Evolutionary conservation across 2,113 vertebrate genomes (phyloP), one percentile per base, ranked within the genome.

Genomic region (Anoplopoma fimbria): DNA sequence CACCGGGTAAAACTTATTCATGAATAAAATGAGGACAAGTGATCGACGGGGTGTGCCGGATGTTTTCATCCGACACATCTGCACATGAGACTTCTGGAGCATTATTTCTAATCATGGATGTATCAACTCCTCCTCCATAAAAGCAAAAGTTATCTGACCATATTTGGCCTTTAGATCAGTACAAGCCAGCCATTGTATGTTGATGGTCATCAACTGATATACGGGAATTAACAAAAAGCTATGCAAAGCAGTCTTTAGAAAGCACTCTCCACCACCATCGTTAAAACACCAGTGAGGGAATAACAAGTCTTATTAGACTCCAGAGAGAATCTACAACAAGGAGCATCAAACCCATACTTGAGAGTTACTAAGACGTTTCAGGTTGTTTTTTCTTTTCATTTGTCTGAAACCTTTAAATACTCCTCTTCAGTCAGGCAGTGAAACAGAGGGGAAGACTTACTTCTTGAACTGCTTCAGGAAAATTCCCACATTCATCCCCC

Each of bases 401-500:
- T 62, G 33, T 34, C 33, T 8, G 2, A 6, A 2, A 17, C 21
- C 10, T 33, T 19, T 25, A 29, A 15, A 63, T 9, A 4, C 45
- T 68, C 69, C 58, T 57, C 38, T 65, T 55, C 8, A 4, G n/a
- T 75, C 29, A 34, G 38, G 21, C 9, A 25, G n/a, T 15, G 29
- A 57, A 40, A 42, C 79, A 19, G 13, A n/a, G 25, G n/a, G 34
- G 36, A 49, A 29, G 19, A 92, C 97, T 97, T 97, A 99, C 98
- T 96, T 99, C 94, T 99, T 99, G 91, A 99, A 99, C 84, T 99
- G 98, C 87, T 97, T 99, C 84, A 99, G 96, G 93, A 98, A 99
- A 94, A 99, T 99, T 19, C 97, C 98, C 92, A 99, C 94, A 65
- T 99, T 99, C 98, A 99, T 99, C 79, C 95, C 98, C 89, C 98